Conservation (phyloP, 2,113 vertebrate species). For the Ictidomys tridecemlineatus region DNA sequence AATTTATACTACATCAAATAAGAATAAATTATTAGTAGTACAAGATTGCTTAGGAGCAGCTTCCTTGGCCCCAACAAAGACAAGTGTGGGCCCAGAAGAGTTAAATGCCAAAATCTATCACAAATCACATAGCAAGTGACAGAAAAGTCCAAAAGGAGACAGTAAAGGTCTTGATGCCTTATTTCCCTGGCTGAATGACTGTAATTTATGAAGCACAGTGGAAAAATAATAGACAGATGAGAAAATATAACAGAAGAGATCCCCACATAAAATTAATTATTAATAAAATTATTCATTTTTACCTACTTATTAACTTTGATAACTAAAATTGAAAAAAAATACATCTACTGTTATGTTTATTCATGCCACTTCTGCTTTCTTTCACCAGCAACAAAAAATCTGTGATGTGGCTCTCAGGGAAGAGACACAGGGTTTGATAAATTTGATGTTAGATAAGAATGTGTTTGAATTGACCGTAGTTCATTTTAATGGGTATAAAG, state of each 20-base stretch:
- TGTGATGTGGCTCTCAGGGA: not conserved
- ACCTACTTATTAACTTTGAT: conserved; percentile 69
- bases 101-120: not conserved
- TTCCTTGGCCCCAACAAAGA: not conserved
- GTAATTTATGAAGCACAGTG: not conserved
- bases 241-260: not conserved
- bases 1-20: conserved; percentile 6
- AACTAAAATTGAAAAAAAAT: conserved; percentile 46
- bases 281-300: conserved; percentile 15
- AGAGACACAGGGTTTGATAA: not conserved
- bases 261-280: not conserved
- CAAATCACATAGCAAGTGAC: not conserved
- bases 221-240: not conserved
- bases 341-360: conserved; percentile 29
- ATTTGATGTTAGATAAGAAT: not conserved
- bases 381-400: not conserved
- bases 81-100: not conserved
- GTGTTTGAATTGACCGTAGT: not conserved
- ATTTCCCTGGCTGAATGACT: not conserved
- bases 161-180: not conserved
- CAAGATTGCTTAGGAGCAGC: not conserved
- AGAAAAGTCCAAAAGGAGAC: conserved; percentile 14
- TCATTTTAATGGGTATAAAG: conserved; percentile 17
- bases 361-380: not conserved
- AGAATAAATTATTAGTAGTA: conserved; percentile 1